These are phyloP conservation scores for Trachelus troglodyta DNA, from an alignment of 2,888 invertebrate genomes.

Conservation along the genomic window DNA sequence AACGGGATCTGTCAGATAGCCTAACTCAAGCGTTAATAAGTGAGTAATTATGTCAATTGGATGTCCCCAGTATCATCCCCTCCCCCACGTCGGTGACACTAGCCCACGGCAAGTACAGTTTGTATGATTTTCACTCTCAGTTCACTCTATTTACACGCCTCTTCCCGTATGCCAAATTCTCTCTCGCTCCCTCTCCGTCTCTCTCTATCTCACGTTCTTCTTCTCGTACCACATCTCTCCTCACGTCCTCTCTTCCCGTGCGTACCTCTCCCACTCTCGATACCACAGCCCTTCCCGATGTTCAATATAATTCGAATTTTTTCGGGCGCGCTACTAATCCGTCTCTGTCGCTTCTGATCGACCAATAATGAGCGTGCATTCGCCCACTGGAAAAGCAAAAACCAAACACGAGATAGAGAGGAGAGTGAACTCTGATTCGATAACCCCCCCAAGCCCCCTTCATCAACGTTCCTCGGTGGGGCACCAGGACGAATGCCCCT, in stretches of 20 bases:
- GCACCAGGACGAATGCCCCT: background rate
- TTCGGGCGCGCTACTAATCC: constrained; percentile 20
- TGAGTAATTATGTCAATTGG: constrained; percentile 5
- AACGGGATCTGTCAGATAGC: background rate
- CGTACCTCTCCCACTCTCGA: background rate
- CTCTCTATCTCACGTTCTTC: background rate
- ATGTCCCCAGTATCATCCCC: background rate
- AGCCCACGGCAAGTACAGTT: background rate
- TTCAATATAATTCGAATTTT: constrained; percentile 33
- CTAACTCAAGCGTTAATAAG: background rate
- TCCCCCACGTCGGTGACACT: background rate
- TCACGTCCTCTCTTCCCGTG: background rate
- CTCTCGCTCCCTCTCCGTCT: background rate
- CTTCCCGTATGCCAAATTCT: background rate
- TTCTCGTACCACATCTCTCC: background rate
- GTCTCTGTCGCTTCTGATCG: constrained; percentile 24
- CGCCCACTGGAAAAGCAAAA: background rate
- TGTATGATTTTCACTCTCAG: constrained; percentile 5
- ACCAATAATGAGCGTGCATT: constrained; percentile 21
- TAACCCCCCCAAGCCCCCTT: background rate
- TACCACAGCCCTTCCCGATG: background rate
- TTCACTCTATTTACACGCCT: constrained; percentile 1
- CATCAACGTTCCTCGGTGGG: background rate
- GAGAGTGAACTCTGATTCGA: background rate
- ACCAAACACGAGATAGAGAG: constrained; percentile 12